These are phyloP conservation scores for Pangasius macronema DNA, from an alignment of 2,797 vertebrate species.

Conservation along the genomic window DNA sequence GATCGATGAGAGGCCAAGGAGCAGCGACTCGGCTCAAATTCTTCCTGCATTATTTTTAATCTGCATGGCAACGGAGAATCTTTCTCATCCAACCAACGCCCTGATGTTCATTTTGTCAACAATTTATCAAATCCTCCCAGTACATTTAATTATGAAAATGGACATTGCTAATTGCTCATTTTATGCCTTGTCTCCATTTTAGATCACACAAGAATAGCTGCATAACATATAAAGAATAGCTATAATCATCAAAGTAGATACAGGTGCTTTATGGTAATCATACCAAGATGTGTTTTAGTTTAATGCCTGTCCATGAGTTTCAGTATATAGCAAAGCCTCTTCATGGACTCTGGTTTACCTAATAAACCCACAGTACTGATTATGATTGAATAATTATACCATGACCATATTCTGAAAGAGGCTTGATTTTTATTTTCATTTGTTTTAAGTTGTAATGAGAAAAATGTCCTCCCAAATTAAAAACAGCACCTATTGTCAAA, in stretches of 20 bases:
- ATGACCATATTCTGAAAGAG: slow-evolving; percentile 46
- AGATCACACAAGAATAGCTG: background rate
- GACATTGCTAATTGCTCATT: background rate
- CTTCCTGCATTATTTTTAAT: slow-evolving; percentile 47
- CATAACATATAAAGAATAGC: background rate
- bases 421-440: slow-evolving; percentile 59
- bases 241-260: slow-evolving; percentile 17
- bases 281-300: slow-evolving; percentile 2
- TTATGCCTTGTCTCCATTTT: background rate
- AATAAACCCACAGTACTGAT: slow-evolving; percentile 44
- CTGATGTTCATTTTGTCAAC: background rate
- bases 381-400: slow-evolving; percentile 55
- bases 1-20: slow-evolving; percentile 58
- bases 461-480: slow-evolving; percentile 69
- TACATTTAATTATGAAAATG: background rate
- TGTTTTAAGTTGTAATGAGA: slow-evolving; percentile 67
- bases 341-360: slow-evolving; percentile 38
- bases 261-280: slow-evolving; percentile 13
- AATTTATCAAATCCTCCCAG: background rate
- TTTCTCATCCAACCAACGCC: slow-evolving; percentile 34
- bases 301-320: background rate
- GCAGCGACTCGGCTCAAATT: slow-evolving; percentile 52
- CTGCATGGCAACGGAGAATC: slow-evolving; percentile 62
- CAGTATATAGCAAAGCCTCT: background rate
- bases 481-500: slow-evolving; percentile 69